These are phyloP conservation scores for Hyperopisus bebe DNA, from an alignment of 2,113 vertebrate species.

Conservation along the genomic window DNA sequence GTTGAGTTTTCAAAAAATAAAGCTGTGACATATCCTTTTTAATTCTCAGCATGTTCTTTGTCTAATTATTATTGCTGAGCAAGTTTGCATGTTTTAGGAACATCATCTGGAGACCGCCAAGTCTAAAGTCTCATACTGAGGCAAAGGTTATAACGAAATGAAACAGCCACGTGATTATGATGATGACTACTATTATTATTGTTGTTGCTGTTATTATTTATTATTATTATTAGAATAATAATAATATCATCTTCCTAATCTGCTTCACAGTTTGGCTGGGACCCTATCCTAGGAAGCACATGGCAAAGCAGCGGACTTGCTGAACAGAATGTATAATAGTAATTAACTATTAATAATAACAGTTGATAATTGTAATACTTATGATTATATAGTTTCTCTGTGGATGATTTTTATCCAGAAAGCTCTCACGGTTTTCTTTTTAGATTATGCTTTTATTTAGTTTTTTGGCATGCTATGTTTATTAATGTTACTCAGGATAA, in stretches of 20 bases:
- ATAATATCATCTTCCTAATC: background rate
- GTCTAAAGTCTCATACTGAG: background rate
- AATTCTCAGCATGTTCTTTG: background rate
- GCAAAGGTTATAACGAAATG: background rate
- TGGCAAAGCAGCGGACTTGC: background rate
- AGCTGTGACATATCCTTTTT: background rate
- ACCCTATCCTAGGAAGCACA: background rate
- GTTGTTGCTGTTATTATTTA: background rate
- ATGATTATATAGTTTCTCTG: background rate
- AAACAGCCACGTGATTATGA: background rate
- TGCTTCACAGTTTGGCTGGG: background rate
- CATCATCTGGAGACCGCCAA: background rate
- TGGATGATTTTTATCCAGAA: background rate
- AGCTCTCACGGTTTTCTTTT: background rate
- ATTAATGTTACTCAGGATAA: background rate
- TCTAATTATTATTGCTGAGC: background rate
- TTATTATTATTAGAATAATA: background rate
- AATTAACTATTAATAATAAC: background rate
- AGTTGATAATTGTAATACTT: background rate
- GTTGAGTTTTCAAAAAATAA: background rate
- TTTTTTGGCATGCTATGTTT: background rate
- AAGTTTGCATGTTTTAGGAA: background rate
- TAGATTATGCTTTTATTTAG: background rate
- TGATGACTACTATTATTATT: background rate
- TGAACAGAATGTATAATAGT: background rate